Evolutionary conservation across 1,140 invertebrate genomes (phyloP).

Genomic region (Tetramorium parvispinum): DNA sequence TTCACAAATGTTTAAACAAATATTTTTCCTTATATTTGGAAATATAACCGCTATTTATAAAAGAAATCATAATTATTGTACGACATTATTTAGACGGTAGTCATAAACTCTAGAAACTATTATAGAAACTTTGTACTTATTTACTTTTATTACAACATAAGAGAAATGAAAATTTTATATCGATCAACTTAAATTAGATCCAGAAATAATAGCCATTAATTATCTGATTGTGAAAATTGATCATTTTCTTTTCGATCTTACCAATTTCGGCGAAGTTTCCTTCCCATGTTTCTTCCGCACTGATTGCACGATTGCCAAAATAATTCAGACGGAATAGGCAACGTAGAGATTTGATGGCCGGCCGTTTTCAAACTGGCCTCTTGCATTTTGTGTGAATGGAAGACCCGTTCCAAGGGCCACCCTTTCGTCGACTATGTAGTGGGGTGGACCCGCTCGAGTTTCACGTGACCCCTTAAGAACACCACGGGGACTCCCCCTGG

Average conservation of each 20-base stretch:
- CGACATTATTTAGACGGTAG: background rate
- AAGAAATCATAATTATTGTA: background rate
- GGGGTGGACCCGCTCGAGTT: conserved; percentile 79
- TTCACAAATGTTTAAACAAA: conserved; percentile 1
- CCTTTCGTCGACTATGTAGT: conserved; percentile 78
- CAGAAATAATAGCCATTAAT: background rate
- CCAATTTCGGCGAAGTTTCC: background rate
- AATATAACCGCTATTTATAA: background rate
- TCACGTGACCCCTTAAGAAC: conserved; percentile 73
- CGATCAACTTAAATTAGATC: background rate
- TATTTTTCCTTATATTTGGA: background rate
- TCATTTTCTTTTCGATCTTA: background rate
- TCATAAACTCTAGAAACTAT: background rate
- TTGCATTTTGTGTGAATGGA: conserved; percentile 80
- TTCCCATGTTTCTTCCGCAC: conserved; percentile 20
- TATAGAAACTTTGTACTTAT: background rate
- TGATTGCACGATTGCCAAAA: background rate
- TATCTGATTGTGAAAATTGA: background rate
- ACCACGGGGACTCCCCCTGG: conserved; percentile 60
- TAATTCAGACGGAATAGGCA: conserved; percentile 63
- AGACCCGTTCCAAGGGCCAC: conserved; percentile 75
- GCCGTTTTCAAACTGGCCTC: conserved; percentile 80
- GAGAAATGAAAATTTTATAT: background rate
- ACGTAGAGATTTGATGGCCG: conserved; percentile 78
- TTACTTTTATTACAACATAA: background rate